Conservation (phyloP, 2,888 invertebrate genomes). For the Eupithecia pulchellata region DNA sequence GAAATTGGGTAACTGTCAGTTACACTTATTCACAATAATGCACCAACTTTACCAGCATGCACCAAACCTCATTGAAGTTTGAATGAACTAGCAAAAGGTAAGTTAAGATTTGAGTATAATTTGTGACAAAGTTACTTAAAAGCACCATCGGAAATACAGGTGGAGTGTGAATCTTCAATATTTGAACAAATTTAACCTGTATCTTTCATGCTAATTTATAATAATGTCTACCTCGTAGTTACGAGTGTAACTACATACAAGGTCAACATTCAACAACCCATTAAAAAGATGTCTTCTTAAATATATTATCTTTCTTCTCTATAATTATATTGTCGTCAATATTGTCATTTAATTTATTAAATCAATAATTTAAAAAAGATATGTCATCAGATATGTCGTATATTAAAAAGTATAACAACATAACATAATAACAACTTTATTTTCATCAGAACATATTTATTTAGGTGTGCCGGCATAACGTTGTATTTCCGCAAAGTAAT, state of each 20-base stretch:
- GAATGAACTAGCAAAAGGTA: background rate
- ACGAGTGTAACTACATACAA: too few relatives aligned
- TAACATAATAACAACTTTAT: slow-evolving; percentile 8
- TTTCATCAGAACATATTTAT: slow-evolving; percentile 9
- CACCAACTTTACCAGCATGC: slow-evolving; percentile 20
- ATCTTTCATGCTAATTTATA: too few relatives aligned
- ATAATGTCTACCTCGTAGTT: too few relatives aligned
- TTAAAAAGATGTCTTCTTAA: too few relatives aligned
- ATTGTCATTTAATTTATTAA: background rate
- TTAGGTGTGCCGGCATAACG: slow-evolving; percentile 14
- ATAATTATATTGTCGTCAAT: too few relatives aligned
- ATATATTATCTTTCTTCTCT: too few relatives aligned
- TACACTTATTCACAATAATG: slow-evolving; percentile 26
- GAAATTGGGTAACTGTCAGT: slow-evolving; percentile 31
- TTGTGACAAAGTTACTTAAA: background rate
- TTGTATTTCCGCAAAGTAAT: slow-evolving; percentile 28
- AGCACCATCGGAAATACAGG: background rate
- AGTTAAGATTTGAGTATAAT: background rate
- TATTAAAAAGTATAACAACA: background rate
- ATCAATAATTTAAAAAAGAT: too few relatives aligned
- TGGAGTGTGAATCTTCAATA: too few relatives aligned
- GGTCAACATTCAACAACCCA: too few relatives aligned
- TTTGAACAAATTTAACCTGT: too few relatives aligned
- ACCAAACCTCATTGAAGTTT: background rate
- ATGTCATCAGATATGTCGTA: background rate